Conservation (phyloP, 2,797 vertebrate genomes). For the Cirrhinus molitorella region DNA sequence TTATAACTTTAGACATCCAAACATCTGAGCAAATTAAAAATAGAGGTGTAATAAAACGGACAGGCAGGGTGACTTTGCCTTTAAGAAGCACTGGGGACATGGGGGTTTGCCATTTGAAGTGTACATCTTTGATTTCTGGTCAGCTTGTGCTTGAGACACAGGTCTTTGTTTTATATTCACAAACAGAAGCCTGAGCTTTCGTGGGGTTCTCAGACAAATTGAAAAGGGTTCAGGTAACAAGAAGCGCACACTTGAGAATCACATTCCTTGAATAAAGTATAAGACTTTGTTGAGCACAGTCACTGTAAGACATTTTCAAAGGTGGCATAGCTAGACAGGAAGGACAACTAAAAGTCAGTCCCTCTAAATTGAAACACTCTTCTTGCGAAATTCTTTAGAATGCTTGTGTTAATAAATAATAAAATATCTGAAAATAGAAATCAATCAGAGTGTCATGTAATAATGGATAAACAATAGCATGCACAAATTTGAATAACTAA, state of each 20-base stretch:
- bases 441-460: neutral
- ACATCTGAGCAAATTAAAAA: slow-evolving; percentile 46
- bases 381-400: slow-evolving; percentile 29
- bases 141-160: slow-evolving; percentile 33
- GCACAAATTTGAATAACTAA: neutral
- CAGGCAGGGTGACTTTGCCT: slow-evolving; percentile 38
- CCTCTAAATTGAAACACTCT: slow-evolving; percentile 45
- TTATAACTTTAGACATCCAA: slow-evolving; percentile 27
- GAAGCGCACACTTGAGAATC: slow-evolving; percentile 28
- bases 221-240: slow-evolving; percentile 42
- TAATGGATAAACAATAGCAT: neutral
- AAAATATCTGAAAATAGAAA: slow-evolving; percentile 45
- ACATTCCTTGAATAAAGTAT: slow-evolving; percentile 41
- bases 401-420: slow-evolving; percentile 45
- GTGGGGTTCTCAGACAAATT: slow-evolving; percentile 34
- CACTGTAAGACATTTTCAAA: slow-evolving; percentile 40
- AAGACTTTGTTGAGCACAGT: slow-evolving; percentile 44
- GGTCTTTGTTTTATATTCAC: slow-evolving; percentile 47
- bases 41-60: slow-evolving; percentile 31
- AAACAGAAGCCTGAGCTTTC: slow-evolving; percentile 30
- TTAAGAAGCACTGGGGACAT: slow-evolving; percentile 41
- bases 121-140: slow-evolving; percentile 46
- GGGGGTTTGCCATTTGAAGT: slow-evolving; percentile 36
- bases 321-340: slow-evolving; percentile 47
- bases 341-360: slow-evolving; percentile 55